Percentiles rank a stretch among this genome's conserved stretches.
Evolutionary conservation across 1,140 invertebrate genomes (phyloP).

Genomic region (Reticulitermes speratus): DNA sequence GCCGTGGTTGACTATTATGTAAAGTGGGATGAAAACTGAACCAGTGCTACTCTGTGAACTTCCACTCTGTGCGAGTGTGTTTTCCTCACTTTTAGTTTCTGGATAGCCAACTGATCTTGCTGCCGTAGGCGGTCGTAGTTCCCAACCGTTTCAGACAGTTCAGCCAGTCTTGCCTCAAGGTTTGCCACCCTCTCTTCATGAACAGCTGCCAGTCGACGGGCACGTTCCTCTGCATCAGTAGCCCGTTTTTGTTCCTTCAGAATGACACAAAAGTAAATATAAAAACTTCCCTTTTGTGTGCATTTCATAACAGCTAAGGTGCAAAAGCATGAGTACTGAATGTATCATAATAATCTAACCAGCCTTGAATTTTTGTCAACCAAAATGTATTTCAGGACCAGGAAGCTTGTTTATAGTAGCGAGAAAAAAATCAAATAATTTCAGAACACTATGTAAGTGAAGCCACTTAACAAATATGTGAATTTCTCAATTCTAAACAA

Average conservation of each 20-base stretch:
- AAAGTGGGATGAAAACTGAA: too few species aligned
- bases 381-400: too few species aligned
- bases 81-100: constrained; percentile 59
- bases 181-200: constrained; percentile 75
- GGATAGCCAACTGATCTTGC: constrained; percentile 73
- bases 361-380: too few species aligned
- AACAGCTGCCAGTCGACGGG: constrained; percentile 61
- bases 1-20: too few species aligned
- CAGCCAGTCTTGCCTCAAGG: constrained; percentile 74
- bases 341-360: too few species aligned
- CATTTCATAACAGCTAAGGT: not conserved
- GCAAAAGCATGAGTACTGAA: not conserved
- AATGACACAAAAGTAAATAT: not conserved
- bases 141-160: constrained; percentile 76
- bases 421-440: too few species aligned
- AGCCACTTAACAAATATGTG: too few species aligned
- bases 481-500: too few species aligned
- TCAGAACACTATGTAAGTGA: too few species aligned
- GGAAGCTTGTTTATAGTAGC: too few species aligned
- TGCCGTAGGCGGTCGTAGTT: constrained; percentile 72
- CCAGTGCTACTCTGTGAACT: too few species aligned
- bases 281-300: constrained; percentile 9
- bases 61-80: too few species aligned
- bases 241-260: constrained; percentile 64
- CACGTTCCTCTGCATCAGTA: constrained; percentile 64